Evolutionary conservation across 2,797 vertebrate genomes (phyloP), one percentile per base, ranked within the genome.

Genomic region (Catamblyrhynchus diadema): DNA sequence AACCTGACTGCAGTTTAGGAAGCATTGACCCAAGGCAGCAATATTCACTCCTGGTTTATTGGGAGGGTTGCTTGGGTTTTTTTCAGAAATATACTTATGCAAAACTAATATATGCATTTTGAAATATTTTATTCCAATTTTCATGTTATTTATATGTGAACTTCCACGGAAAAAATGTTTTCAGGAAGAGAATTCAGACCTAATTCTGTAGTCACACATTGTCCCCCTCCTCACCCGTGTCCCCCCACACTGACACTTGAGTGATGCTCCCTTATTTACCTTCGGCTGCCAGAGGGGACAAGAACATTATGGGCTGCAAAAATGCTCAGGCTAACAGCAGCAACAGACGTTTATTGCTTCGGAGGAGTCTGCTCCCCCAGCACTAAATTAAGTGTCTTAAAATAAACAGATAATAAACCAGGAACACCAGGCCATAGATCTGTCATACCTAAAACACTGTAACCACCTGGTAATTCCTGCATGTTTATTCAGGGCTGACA

Each of bases 321-420:
- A 86, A 90, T 18, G 35, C 45, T 83, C 82, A 67, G n/a, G 48
- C 12, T 74, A 81, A 71, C 69, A 72, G n/a, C 17, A 35, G 24
- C 33, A 88, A 57, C 80, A 91, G 53, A 74, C 65, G 62, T 61
- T 88, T 25, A 64, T 60, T 72, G 66, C 65, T 93, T 71, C 9
- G 17, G 66, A 80, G 32, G 35, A 81, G 14, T 56, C 57, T 72
- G 33, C 27, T 88, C 27, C n/a, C 25, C 35, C 53, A 67, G 88
- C 48, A 48, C 41, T 88, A 78, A 88, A 85, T 75, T 21, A 54
- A 81, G 16, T 44, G 37, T 7, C 82, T 83, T 61, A 75, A 96
- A 92, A 86, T 18, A 93, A 78, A 45, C 57, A 88, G n/a, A 20
- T 79, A 72, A 72, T 91, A 64, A 78, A 90, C 10, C 25, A 67